Percentiles rank a stretch among this genome's conserved stretches.
These are phyloP conservation scores for Meloidogyne hapla DNA, from an alignment of 1,140 invertebrate species.

Conservation along the genomic window DNA sequence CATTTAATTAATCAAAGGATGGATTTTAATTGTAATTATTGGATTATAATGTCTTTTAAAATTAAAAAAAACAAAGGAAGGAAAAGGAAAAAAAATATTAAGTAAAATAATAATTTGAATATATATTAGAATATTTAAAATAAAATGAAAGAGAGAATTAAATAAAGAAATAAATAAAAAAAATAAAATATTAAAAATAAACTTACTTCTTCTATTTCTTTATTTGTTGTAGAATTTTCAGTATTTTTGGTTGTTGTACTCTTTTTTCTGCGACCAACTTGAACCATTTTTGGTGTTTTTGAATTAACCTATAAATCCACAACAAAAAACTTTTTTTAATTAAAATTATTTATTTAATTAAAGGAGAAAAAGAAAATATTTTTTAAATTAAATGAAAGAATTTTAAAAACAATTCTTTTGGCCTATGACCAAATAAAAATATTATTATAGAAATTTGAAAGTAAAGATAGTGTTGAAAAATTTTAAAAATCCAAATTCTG, in stretches of 20 bases:
- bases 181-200: neutral
- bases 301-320: neutral
- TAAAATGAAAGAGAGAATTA: neutral
- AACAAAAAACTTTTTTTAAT: neutral
- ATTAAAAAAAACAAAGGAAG: too few species aligned
- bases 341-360: neutral
- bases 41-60: too few species aligned
- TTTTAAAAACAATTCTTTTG: too few species aligned
- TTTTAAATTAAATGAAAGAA: neutral
- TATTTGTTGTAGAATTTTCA: neutral
- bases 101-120: neutral
- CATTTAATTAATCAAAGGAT: neutral
- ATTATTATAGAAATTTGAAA: too few species aligned
- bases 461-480: too few species aligned
- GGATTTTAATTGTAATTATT: too few species aligned
- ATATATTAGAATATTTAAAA: neutral
- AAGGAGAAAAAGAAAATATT: neutral
- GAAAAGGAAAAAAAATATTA: too few species aligned
- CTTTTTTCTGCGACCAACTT: constrained; percentile 25
- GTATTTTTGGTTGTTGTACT: neutral
- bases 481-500: too few species aligned
- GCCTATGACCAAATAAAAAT: too few species aligned
- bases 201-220: neutral
- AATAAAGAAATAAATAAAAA: neutral
- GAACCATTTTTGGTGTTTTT: constrained; percentile 20